Evolutionary conservation across 1,140 invertebrate species (phyloP), one percentile per base, ranked within the genome.

Genomic region (Elymnias hypermnestra): DNA sequence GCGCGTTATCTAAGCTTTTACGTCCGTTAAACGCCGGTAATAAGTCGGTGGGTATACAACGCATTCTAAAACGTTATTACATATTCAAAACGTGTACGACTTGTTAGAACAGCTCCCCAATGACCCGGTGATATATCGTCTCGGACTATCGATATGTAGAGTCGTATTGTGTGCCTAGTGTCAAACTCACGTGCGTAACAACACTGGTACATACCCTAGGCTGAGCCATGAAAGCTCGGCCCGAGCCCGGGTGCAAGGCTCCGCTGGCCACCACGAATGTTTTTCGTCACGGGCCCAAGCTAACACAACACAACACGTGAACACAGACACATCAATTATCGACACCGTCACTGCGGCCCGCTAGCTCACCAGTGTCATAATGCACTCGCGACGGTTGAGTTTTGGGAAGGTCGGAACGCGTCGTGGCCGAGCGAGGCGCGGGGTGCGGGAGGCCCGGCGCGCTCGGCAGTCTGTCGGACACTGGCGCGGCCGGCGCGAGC

Each of bases 191-290:
- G 39, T 42, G 45, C 19, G 15, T 50, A 21, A 29, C 29, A 19
- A 48, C n/a, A n/a, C n/a, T 46, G 42, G 69, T 87, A 87, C 86
- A 59, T 87, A 87, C 86, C 83, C 86, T 86, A 79, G 86, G 83
- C 78, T 87, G 86, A 86, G 86, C 86, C 86, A 87, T 87, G 69
- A 78, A 76, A 76, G 82, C 78, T 85, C 81, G 79, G 67, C 78
- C 81, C 81, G 82, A 84, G 81, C 81, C 81, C 76, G 83, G 82
- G 77, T 83, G 79, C 70, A 84, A 67, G 67, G 84, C 73, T 83
- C 79, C 81, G 72, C 82, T 86, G 78, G 84, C 84, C 82, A 86
- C 84, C 73, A 83, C 81, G 81, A 79, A 81, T 61, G 76, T 66
- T 81, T 78, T 72, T 70, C 49, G 63, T 81, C 75, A 72, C 73